Base-by-base conservation (phyloP, 1,140 invertebrate genomes). In the Drosophila subpulchrella region DNA sequence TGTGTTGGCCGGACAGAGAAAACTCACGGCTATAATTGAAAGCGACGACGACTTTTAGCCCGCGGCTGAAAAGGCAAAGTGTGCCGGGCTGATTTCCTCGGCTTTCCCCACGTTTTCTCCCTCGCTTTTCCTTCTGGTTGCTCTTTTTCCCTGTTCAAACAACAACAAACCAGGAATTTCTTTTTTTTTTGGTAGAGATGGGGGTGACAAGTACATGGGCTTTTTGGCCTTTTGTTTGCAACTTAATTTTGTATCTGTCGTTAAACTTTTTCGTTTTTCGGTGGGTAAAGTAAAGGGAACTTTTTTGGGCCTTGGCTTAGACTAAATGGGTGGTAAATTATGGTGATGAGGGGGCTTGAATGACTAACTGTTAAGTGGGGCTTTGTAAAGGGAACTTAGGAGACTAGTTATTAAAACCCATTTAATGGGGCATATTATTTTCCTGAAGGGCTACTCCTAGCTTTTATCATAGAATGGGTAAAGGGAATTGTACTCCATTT, bases 161-260 rank as follows among this genome's bases (percentile, higher is more conserved):
- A 78, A 58, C 39, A 42, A 42, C 8, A 39, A 38, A n/a, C 13
- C 34, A 27, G 61, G 54, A 12, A 13, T 20, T 20, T 20, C 20
- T 20, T 20, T 20, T 27, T 55, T 63, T 60, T 75, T 38, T 63
- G 11, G 61, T 38, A 34, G 6, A 34, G 42, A 2, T 32, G 54
- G 34, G 41, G 63, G 42, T 46, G 68, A 72, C 65, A 72, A 71
- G 74, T 56, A 44, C 51, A 53, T 57, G 74, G 63, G 57, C 51
- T 61, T 77, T 75, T 75, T 75, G 53, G 66, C 17, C 56, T 65
- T 89, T 89, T 83, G 83, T 83, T 83, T 79, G 84, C 84, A 83
- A 88, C 80, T 89, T 89, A 81, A 88, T 89, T 89, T 88, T 67
- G 73, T 89, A 84, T 88, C 84, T 88, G 84, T 88, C 84, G 81